phyloP scores from a whole-genome alignment of 2,888 invertebrate genomes.

The Drosophila borborema region DNA sequence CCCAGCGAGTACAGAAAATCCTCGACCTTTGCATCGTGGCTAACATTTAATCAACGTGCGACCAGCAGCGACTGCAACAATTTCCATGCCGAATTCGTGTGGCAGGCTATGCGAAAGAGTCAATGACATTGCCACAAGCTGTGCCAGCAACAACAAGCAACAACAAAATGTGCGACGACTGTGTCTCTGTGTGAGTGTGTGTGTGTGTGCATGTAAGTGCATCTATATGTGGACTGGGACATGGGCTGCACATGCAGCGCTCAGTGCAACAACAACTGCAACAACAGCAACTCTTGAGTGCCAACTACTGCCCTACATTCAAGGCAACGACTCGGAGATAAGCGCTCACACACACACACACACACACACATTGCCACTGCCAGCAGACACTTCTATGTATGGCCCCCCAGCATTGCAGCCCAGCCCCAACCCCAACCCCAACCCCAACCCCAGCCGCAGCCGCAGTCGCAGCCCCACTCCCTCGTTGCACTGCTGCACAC shows the following conservation, averaged over 20 bases:
- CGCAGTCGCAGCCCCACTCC: conserved; percentile 29
- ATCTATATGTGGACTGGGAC: conserved; percentile 53
- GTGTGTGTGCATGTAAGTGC: conserved; percentile 38
- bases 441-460: conserved; percentile 24
- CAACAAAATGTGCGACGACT: conserved; percentile 21
- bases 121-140: conserved; percentile 61
- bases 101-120: conserved; percentile 54
- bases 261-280: conserved; percentile 37
- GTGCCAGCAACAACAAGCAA: conserved; percentile 11
- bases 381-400: conserved; percentile 71
- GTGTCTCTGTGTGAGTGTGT: conserved; percentile 3
- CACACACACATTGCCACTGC: conserved; percentile 55
- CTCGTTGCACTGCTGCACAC: conserved; percentile 22
- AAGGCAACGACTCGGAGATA: conserved; percentile 80
- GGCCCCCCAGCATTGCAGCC: conserved; percentile 40
- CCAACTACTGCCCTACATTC: conserved; percentile 80
- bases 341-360: conserved; percentile 52
- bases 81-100: conserved; percentile 54
- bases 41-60: conserved; percentile 54
- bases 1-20: conserved; percentile 39
- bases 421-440: background rate
- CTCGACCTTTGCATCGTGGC: conserved; percentile 57
- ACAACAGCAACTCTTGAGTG: conserved; percentile 71
- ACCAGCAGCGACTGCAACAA: conserved; percentile 44
- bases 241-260: conserved; percentile 67